Conservation (phyloP, 1,140 invertebrate genomes). For the Calliopsis andreniformis region DNA sequence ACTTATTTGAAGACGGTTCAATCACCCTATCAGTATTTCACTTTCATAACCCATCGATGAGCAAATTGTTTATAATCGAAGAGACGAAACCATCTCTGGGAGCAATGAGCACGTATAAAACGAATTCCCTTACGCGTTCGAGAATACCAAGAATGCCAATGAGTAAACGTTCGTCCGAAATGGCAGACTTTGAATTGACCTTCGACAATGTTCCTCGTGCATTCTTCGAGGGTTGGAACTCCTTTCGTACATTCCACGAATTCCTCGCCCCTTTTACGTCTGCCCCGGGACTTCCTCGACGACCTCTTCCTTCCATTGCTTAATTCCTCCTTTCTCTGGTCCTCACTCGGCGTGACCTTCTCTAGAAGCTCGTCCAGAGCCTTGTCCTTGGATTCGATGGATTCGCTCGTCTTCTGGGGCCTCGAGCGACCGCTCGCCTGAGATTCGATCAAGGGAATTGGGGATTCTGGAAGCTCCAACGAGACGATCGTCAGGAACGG, state of each 20-base stretch:
- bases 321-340: conserved; percentile 26
- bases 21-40: background rate
- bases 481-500: conserved; percentile 75
- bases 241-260: conserved; percentile 54
- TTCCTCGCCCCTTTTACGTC: conserved; percentile 47
- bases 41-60: background rate
- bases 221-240: conserved; percentile 58
- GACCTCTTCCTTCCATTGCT: conserved; percentile 32
- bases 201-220: conserved; percentile 67
- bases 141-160: conserved; percentile 33
- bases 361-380: conserved; percentile 67
- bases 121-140: conserved; percentile 26
- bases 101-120: background rate
- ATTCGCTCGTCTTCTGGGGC: conserved; percentile 43
- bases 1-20: too few relatives aligned
- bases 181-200: conserved; percentile 55
- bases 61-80: background rate
- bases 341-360: conserved; percentile 59
- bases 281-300: conserved; percentile 45
- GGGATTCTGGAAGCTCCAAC: conserved; percentile 74
- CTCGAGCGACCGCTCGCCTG: conserved; percentile 66
- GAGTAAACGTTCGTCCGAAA: conserved; percentile 32
- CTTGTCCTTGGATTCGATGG: conserved; percentile 61
- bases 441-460: conserved; percentile 74
- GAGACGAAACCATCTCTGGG: background rate